phyloP scores from a whole-genome alignment of 92 coral and sea anemone genomes.

The Muricea muricata region DNA sequence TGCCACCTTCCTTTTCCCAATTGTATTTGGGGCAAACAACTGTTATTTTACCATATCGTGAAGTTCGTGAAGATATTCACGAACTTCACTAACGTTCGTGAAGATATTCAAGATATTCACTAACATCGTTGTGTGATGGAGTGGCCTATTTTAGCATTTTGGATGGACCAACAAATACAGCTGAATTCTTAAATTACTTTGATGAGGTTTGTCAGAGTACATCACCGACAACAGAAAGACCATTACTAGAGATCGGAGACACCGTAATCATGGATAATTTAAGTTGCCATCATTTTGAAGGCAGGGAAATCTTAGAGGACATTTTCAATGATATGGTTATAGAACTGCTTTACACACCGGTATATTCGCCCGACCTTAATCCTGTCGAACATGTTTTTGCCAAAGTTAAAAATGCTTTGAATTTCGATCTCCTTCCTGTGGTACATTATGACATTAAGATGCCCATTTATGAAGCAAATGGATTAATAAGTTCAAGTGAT shows the following conservation, averaged over 20 bases:
- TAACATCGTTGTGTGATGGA: constrained; percentile 40
- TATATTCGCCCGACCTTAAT: too few species aligned
- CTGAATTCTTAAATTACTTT: constrained; percentile 28
- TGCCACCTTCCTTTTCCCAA: too few species aligned
- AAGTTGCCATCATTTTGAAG: background rate
- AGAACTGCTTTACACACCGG: too few species aligned
- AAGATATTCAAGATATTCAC: too few species aligned
- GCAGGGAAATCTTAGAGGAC: background rate
- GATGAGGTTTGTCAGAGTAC: constrained; percentile 20
- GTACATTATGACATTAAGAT: background rate
- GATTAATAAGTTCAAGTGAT: too few species aligned
- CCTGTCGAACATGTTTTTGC: too few species aligned
- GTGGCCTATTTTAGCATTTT: constrained; percentile 33
- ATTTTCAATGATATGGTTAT: background rate
- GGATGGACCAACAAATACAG: constrained; percentile 44
- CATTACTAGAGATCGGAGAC: constrained; percentile 24
- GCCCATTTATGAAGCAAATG: background rate
- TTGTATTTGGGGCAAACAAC: too few species aligned
- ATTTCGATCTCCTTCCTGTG: too few species aligned
- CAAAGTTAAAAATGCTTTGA: too few species aligned
- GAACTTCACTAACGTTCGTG: too few species aligned
- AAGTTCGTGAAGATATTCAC: too few species aligned
- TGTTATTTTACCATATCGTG: too few species aligned
- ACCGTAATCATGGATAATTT: constrained; percentile 10
- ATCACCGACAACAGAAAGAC: constrained; percentile 1